These are phyloP conservation scores for Ambastaia sidthimunki DNA, from an alignment of 2,797 vertebrate species.

Conservation along the genomic window DNA sequence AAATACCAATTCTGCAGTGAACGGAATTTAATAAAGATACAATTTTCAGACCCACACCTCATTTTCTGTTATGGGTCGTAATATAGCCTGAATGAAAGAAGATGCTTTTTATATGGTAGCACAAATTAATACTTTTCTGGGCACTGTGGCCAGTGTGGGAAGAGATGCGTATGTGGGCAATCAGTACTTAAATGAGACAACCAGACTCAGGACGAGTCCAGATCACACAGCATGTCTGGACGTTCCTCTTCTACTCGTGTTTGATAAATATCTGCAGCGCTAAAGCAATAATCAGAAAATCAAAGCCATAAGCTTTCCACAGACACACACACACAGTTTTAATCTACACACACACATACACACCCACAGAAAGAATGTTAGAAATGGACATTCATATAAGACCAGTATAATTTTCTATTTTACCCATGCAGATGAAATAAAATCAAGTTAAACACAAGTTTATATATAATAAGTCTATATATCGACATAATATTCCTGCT, in stretches of 20 bases:
- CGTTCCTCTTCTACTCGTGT: not conserved
- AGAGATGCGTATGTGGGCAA: constrained; percentile 38
- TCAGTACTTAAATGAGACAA: constrained; percentile 53
- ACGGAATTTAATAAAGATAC: constrained; percentile 64
- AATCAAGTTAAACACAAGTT: no score
- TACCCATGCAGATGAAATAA: no score
- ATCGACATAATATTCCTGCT: no score
- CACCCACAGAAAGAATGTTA: constrained; percentile 9
- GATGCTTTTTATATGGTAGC: constrained; percentile 49
- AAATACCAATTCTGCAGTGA: constrained; percentile 57
- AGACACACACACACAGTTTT: not conserved
- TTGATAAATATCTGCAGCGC: constrained; percentile 34
- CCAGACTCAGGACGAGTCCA: constrained; percentile 36
- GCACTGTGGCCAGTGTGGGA: constrained; percentile 26
- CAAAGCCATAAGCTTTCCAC: not conserved
- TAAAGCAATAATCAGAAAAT: constrained; percentile 43
- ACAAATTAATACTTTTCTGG: constrained; percentile 57
- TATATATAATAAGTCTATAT: no score
- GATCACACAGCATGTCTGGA: constrained; percentile 40
- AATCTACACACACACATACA: constrained; percentile 18
- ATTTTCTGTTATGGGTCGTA: constrained; percentile 54
- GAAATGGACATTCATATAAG: not conserved
- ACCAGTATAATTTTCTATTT: no score
- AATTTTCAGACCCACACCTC: constrained; percentile 44
- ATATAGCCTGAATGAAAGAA: constrained; percentile 55